phyloP scores from a whole-genome alignment of 2,888 invertebrate genomes.

The Cosmorhoe ocellata region DNA sequence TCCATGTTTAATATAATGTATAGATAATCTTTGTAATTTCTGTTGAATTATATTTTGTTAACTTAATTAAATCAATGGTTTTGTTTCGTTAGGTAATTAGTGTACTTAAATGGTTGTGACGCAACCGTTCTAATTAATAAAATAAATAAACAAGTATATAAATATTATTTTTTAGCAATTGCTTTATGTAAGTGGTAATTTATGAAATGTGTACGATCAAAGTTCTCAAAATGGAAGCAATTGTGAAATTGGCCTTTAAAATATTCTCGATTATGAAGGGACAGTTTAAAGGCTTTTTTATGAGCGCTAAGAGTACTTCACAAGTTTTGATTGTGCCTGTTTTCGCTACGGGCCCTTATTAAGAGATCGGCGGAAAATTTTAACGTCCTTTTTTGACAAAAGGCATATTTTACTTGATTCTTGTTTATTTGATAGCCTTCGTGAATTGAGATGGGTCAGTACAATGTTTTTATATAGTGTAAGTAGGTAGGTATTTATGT shows the following conservation, averaged over 20 bases:
- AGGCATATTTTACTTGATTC: slow-evolving; percentile 47
- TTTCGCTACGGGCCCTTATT: slow-evolving; percentile 57
- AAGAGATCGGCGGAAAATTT: slow-evolving; percentile 53
- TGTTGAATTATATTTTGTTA: too few species aligned
- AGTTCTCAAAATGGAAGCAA: slow-evolving; percentile 44
- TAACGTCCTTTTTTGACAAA: slow-evolving; percentile 40
- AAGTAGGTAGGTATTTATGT: too few species aligned
- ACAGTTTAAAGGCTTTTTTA: slow-evolving; percentile 59
- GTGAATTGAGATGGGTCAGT: slow-evolving; percentile 30
- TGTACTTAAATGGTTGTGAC: too few species aligned
- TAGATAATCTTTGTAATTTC: too few species aligned
- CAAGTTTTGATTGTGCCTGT: slow-evolving; percentile 55
- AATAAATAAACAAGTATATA: too few species aligned
- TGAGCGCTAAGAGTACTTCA: slow-evolving; percentile 53
- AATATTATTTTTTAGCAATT: too few species aligned
- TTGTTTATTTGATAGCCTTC: slow-evolving; percentile 40
- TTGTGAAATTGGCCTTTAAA: slow-evolving; percentile 56
- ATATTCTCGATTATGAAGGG: slow-evolving; percentile 53
- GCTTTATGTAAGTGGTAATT: too few species aligned
- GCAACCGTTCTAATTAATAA: too few species aligned
- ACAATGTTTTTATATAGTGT: too few species aligned
- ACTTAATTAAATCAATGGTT: too few species aligned
- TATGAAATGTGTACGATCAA: slow-evolving; percentile 38
- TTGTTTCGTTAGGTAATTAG: too few species aligned
- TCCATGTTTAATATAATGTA: too few species aligned